These are phyloP conservation scores for Beroe ovata DNA, from an alignment of 37 sponge, comb jelly and placozoan species.

Conservation along the genomic window DNA sequence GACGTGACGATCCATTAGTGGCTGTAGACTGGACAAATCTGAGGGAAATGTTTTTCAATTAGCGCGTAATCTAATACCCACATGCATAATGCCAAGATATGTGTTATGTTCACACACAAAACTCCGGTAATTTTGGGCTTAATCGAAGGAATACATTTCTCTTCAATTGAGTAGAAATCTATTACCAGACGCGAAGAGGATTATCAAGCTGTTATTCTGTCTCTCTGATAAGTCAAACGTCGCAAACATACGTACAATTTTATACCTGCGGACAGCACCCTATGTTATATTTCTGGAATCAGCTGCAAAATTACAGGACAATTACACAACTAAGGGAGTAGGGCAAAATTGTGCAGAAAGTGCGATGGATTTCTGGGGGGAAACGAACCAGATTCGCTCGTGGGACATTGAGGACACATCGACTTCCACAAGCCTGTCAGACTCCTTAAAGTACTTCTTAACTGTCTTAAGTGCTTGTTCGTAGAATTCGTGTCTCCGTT, in stretches of 20 bases:
- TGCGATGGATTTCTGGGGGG: no score
- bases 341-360: no score
- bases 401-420: constrained; percentile 62
- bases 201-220: constrained; percentile 24
- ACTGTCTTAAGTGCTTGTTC: constrained; percentile 52
- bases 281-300: no score
- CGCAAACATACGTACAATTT: constrained; percentile 37
- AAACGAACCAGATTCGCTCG: constrained; percentile 45
- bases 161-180: no score
- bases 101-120: no score
- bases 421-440: constrained; percentile 36
- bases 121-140: no score
- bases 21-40: constrained; percentile 3
- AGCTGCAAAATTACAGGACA: no score
- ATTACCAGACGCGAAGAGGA: constrained; percentile 1
- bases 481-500: constrained; percentile 18
- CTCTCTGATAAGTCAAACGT: constrained; percentile 45
- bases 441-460: constrained; percentile 45
- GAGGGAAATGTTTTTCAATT: neutral
- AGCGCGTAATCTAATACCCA: no score
- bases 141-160: no score
- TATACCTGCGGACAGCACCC: constrained; percentile 24
- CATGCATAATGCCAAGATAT: no score
- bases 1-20: constrained; percentile 9
- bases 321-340: no score